Conservation (phyloP, 92 coral and sea anemone genomes). For the Epizoanthus stellaris region DNA sequence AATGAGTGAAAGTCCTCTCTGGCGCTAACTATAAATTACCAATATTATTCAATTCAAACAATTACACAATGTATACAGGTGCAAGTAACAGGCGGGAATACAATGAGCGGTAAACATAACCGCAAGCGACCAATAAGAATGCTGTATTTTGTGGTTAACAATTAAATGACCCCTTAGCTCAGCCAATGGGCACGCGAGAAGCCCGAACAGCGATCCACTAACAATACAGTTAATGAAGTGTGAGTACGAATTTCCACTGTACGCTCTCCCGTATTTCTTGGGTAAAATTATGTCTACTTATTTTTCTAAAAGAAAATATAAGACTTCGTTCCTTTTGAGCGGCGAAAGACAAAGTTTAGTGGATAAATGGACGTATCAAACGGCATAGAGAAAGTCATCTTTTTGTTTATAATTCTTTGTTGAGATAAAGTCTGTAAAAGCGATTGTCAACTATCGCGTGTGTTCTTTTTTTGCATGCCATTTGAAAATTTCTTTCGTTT, state of each 20-base stretch:
- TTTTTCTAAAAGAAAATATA: not conserved
- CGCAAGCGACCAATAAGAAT: slow-evolving; percentile 75
- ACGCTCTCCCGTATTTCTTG: slow-evolving; percentile 30
- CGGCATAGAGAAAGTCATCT: slow-evolving; percentile 31
- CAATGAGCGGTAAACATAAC: slow-evolving; percentile 91
- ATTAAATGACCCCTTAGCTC: slow-evolving; percentile 72
- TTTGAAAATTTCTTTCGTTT: slow-evolving; percentile 31
- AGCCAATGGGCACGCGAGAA: slow-evolving; percentile 75
- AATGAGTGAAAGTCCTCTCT: slow-evolving; percentile 84
- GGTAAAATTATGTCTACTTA: slow-evolving; percentile 14
- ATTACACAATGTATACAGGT: slow-evolving; percentile 81
- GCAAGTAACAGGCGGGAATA: slow-evolving; percentile 94
- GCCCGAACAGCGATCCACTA: slow-evolving; percentile 73
- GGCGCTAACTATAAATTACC: slow-evolving; percentile 96
- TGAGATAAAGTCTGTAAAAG: slow-evolving; percentile 41
- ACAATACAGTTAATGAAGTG: slow-evolving; percentile 85
- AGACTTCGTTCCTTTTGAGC: not conserved
- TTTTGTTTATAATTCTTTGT: slow-evolving; percentile 45
- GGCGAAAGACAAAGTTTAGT: not conserved
- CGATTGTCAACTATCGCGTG: slow-evolving; percentile 35
- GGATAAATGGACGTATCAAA: slow-evolving; percentile 8
- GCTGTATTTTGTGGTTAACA: slow-evolving; percentile 77
- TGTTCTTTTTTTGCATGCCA: slow-evolving; percentile 48
- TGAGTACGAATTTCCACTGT: slow-evolving; percentile 49
- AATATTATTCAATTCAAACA: slow-evolving; percentile 79